Evolutionary conservation across 2,113 vertebrate genomes (phyloP), one percentile per base, ranked within the genome.

Genomic region (Cariama cristata): DNA sequence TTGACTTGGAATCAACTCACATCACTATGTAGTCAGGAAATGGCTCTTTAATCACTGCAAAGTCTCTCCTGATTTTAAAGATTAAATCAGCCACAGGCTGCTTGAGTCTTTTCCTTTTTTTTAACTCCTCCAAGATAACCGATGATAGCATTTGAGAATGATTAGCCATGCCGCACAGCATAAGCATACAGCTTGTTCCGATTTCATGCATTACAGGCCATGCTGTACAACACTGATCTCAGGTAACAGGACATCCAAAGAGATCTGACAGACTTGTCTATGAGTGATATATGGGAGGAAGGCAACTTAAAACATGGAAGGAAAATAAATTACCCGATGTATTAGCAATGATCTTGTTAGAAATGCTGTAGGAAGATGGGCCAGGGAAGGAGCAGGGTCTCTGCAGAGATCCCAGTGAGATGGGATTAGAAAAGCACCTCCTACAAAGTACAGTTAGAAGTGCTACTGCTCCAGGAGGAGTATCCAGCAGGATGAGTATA

Each of bases 11-110:
- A 97, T 90, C 56, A 95, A 64, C 76, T 93, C 69, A 76, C 96
- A 97, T 96, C 89, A 85, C 94, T 90, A 93, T 92, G 82, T 95
- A 94, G 96, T 83, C 79, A 97, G 96, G 93, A 98, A 98, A 98
- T 84, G 68, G 89, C 89, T 97, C 94, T 97, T 96, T 96, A 97
- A 96, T 98, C 95, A 95, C 86, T 96, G 94, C 42, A 93, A 95
- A 95, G 91, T 94, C 91, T 95, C 90, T 95, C 93, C 90, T 96
- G 89, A 97, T 97, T 97, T 92, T 90, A 86, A 94, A 97, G 96
- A 98, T 97, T 95, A 97, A 93, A 88, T 96, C 96, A 97, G 66
- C 74, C 94, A 90, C 47, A 63, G 76, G 74, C 88, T 93, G 77
- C 38, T 85, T 79, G n/a, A 45, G 40, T 63, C 80, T 68, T 94